Conservation (phyloP, 2,888 invertebrate genomes). For the Diabrotica balteata region DNA sequence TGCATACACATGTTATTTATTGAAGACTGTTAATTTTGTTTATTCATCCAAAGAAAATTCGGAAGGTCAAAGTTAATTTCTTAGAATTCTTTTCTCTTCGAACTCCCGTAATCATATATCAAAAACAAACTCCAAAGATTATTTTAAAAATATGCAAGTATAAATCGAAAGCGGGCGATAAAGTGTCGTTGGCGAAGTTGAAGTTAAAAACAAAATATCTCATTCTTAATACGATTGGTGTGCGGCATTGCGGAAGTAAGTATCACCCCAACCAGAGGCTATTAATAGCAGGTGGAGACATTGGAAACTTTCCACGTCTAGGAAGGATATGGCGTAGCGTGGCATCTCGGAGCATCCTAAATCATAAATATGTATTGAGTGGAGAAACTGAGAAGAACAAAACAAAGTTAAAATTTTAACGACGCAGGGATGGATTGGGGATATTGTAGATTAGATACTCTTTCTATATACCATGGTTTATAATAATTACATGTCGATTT, state of each 20-base stretch:
- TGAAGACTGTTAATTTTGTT: too few species aligned
- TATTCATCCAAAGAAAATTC: too few species aligned
- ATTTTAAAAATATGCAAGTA: neutral
- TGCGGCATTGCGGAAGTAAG: conserved; percentile 9
- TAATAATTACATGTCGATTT: too few species aligned
- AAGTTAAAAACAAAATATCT: conserved; percentile 21
- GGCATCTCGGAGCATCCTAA: conserved; percentile 12
- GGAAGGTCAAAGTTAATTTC: too few species aligned
- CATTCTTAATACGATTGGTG: conserved; percentile 13
- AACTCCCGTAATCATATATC: too few species aligned
- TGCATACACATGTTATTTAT: too few species aligned
- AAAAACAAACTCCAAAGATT: too few species aligned
- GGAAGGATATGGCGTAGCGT: conserved; percentile 13
- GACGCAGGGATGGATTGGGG: neutral
- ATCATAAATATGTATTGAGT: conserved; percentile 43
- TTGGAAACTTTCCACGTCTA: conserved; percentile 27
- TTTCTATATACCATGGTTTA: too few species aligned
- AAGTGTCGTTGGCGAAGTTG: neutral
- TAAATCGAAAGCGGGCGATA: neutral
- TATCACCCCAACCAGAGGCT: conserved; percentile 14
- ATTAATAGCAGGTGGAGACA: conserved; percentile 31
- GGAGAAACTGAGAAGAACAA: conserved; percentile 32
- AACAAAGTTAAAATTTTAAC: conserved; percentile 35
- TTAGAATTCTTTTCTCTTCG: too few species aligned
- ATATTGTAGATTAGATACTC: too few species aligned